A percentile compares a stretch with the other conserved stretches of the same genome.
Evolutionary conservation across 2,113 vertebrate genomes (phyloP).

Genomic region (Trogon melanurus): DNA sequence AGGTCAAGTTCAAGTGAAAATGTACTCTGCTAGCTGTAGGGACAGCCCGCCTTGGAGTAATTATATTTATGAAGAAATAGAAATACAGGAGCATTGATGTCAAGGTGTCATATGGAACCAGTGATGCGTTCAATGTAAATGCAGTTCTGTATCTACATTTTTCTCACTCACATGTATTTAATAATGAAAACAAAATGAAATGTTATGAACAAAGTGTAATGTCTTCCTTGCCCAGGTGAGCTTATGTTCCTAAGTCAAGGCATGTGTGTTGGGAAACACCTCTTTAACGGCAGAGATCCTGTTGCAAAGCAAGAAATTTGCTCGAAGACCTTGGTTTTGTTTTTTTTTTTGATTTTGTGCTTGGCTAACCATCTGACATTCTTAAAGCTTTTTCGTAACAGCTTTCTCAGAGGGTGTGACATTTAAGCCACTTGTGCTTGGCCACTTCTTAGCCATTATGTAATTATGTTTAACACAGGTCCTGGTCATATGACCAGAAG

Average conservation of each 20-base stretch:
- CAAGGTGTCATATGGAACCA: background rate
- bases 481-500: background rate
- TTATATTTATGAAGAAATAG: background rate
- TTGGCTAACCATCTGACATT: background rate
- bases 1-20: background rate
- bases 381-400: background rate
- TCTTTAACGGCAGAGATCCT: background rate
- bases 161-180: background rate
- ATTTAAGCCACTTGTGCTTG: background rate
- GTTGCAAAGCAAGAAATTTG: background rate
- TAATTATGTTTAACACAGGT: background rate
- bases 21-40: background rate
- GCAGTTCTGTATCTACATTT: background rate
- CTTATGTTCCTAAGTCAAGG: background rate
- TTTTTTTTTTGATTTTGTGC: background rate
- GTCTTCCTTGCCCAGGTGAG: background rate
- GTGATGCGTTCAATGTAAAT: background rate
- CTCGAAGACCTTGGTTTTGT: background rate
- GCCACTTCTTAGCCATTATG: background rate
- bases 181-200: background rate
- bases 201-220: background rate
- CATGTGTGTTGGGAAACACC: background rate
- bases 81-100: background rate
- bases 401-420: background rate
- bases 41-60: background rate